phyloP scores from a whole-genome alignment of 2,888 invertebrate genomes.

The Rhingia campestris region DNA sequence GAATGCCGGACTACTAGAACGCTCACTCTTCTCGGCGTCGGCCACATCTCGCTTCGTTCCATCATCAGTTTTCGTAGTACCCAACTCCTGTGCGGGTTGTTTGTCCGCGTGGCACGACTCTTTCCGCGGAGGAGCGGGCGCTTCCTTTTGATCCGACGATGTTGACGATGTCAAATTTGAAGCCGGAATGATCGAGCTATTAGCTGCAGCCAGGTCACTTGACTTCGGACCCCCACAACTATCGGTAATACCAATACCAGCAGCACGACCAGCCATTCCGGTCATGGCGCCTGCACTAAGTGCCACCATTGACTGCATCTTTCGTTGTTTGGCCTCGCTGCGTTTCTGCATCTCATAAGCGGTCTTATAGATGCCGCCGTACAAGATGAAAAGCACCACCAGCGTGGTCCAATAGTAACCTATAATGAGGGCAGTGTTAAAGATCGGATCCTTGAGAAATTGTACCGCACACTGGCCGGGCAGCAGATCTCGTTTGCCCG shows the following conservation, averaged over 20 bases:
- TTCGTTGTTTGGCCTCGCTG: constrained; percentile 96
- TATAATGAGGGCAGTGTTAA: constrained; percentile 98
- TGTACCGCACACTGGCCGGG: constrained; percentile 97
- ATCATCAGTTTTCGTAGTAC: constrained; percentile 76
- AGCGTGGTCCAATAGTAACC: constrained; percentile 99
- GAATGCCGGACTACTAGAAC: constrained; percentile 96
- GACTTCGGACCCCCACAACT: constrained; percentile 89
- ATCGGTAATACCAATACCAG: constrained; percentile 93
- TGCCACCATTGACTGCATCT: constrained; percentile 97
- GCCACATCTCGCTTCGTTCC: constrained; percentile 77
- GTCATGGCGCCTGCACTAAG: constrained; percentile 94
- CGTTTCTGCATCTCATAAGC: constrained; percentile 99
- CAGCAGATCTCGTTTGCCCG: constrained; percentile 93
- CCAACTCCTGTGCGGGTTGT: constrained; percentile 44
- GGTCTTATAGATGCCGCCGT: constrained; percentile 98
- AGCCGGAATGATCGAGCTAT: constrained; percentile 75
- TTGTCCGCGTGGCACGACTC: constrained; percentile 53
- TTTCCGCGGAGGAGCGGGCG: constrained; percentile 49
- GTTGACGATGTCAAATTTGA: constrained; percentile 76
- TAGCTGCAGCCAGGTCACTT: constrained; percentile 71
- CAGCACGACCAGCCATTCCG: constrained; percentile 93
- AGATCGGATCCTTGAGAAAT: constrained; percentile 97
- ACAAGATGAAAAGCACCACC: constrained; percentile 96
- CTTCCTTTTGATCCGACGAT: constrained; percentile 76
- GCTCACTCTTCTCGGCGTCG: constrained; percentile 88